phyloP scores from a whole-genome alignment of 2,113 vertebrate genomes.

The Ifrita kowaldi region DNA sequence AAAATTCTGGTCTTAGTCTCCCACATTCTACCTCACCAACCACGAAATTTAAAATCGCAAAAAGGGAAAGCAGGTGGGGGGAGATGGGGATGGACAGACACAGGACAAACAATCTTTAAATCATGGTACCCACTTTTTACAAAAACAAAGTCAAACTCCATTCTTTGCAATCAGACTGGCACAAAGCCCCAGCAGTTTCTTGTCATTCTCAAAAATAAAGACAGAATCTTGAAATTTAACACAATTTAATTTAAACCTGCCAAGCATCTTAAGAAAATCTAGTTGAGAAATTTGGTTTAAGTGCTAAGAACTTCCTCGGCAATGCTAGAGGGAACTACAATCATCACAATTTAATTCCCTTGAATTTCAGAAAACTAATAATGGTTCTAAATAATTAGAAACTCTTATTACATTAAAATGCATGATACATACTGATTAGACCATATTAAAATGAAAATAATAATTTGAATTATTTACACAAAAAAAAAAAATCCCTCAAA shows the following conservation, averaged over 20 bases:
- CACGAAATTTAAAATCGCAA: not conserved
- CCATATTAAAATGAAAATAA: constrained; percentile 29
- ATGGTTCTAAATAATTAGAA: constrained; percentile 48
- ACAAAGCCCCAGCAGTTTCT: not conserved
- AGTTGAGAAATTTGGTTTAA: not conserved
- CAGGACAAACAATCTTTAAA: not conserved
- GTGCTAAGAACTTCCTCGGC: not conserved
- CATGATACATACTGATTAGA: constrained; percentile 57
- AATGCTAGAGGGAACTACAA: not conserved
- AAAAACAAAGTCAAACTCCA: not conserved
- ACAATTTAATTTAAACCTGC: not conserved
- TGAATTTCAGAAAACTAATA: constrained; percentile 24
- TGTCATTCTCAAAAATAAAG: not conserved
- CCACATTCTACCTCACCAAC: not conserved
- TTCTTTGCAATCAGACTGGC: not conserved
- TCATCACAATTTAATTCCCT: constrained; percentile 1
- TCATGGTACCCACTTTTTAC: not conserved
- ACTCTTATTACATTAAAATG: constrained; percentile 46
- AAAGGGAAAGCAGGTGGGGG: not conserved
- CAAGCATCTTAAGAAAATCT: not conserved
- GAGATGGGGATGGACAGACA: not conserved
- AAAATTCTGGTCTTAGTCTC: not conserved
- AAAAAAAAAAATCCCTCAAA: not conserved
- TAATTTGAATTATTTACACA: constrained; percentile 45
- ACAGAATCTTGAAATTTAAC: not conserved